These are phyloP conservation scores for Apoda limacodes DNA, from an alignment of 2,888 invertebrate species.

Conservation along the genomic window DNA sequence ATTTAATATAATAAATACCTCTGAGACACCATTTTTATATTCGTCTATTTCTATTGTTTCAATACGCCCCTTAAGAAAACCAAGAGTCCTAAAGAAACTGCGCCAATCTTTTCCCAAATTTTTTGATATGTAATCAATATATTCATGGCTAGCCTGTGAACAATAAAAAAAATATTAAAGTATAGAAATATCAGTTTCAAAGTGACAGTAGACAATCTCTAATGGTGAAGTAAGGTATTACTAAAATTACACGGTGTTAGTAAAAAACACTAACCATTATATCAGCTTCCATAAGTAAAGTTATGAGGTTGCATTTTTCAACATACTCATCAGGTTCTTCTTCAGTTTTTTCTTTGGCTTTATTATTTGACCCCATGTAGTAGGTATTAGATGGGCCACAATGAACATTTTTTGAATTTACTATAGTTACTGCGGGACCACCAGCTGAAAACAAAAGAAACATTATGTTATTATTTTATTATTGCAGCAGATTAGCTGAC, in stretches of 20 bases:
- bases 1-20: slow-evolving; percentile 66
- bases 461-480: no score
- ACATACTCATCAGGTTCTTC: slow-evolving; percentile 31
- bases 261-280: no score
- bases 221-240: no score
- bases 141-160: slow-evolving; percentile 57
- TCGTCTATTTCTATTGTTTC: slow-evolving; percentile 66
- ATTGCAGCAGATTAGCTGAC: no score
- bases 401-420: slow-evolving; percentile 50
- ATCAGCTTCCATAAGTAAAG: slow-evolving; percentile 41
- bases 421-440: slow-evolving; percentile 62
- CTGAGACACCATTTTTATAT: slow-evolving; percentile 61
- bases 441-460: no score
- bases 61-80: slow-evolving; percentile 71
- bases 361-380: slow-evolving; percentile 38
- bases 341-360: slow-evolving; percentile 18
- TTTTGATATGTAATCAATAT: slow-evolving; percentile 67
- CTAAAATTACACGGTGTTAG: no score
- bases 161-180: slow-evolving; percentile 4
- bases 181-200: no score
- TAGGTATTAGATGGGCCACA: slow-evolving; percentile 52
- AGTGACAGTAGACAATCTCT: no score
- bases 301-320: slow-evolving; percentile 42
- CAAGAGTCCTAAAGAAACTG: slow-evolving; percentile 62
- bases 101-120: slow-evolving; percentile 73